phyloP scores from a whole-genome alignment of 1,140 invertebrate genomes.

The Fopius arisanus region DNA sequence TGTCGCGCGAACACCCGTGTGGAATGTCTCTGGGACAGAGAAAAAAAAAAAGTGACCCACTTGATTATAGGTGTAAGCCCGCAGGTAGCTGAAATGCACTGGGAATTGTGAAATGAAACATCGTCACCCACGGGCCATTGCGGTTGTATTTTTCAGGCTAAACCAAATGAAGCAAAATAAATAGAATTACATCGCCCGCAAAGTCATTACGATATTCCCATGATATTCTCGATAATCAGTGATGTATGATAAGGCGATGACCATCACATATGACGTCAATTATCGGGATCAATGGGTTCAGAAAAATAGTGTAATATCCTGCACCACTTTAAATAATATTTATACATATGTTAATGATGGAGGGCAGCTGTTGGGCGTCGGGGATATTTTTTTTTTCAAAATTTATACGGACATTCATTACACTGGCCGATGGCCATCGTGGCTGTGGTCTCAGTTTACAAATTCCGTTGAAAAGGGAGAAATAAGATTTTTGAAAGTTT shows the following conservation, averaged over 20 bases:
- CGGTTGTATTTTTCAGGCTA: neutral
- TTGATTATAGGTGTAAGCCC: slow-evolving; percentile 45
- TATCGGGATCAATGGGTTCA: neutral
- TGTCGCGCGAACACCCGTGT: slow-evolving; percentile 26
- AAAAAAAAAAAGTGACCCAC: slow-evolving; percentile 47
- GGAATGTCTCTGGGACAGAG: slow-evolving; percentile 17
- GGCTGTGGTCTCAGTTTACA: slow-evolving; percentile 1
- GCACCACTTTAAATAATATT: neutral
- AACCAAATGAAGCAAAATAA: neutral
- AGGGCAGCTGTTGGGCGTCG: neutral
- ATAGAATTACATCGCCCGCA: neutral
- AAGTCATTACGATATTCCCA: neutral
- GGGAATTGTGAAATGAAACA: slow-evolving; percentile 18
- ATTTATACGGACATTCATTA: slow-evolving; percentile 3
- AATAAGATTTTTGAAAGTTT: neutral
- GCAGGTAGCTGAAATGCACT: slow-evolving; percentile 33
- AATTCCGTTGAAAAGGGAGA: neutral
- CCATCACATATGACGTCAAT: neutral
- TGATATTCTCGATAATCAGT: neutral
- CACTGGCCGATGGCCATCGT: neutral
- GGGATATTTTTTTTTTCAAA: neutral
- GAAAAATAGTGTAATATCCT: neutral
- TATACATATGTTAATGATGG: neutral
- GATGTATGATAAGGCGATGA: neutral
- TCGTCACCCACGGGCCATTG: neutral